phyloP scores from a whole-genome alignment of 2,797 vertebrate genomes.

The Anguilla marmorata region DNA sequence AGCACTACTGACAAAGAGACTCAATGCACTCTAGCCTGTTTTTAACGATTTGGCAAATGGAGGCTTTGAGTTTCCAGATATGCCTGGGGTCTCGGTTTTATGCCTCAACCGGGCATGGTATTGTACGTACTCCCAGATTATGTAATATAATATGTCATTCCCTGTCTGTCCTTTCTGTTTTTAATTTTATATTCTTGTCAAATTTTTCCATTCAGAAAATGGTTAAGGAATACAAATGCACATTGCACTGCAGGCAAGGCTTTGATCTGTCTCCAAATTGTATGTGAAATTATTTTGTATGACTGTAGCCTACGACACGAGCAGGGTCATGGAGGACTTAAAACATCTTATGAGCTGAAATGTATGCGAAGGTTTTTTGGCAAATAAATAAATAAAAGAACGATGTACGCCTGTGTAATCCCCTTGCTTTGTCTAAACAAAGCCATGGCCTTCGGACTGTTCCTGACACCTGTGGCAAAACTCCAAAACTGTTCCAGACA shows the following conservation, averaged over 20 bases:
- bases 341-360: not conserved
- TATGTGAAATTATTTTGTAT: not conserved
- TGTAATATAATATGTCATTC: not conserved
- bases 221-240: slow-evolving; percentile 15
- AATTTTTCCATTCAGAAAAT: not conserved
- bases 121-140: not conserved
- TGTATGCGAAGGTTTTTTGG: not conserved
- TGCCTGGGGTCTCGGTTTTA: not conserved
- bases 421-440: slow-evolving; percentile 38
- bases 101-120: not conserved
- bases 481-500: slow-evolving; percentile 8
- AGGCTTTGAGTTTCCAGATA: not conserved
- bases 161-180: not conserved
- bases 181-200: not conserved
- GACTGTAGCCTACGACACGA: not conserved
- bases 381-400: not conserved
- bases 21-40: slow-evolving; percentile 14
- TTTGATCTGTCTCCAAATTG: not conserved
- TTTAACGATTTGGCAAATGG: slow-evolving; percentile 10
- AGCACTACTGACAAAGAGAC: slow-evolving; percentile 21
- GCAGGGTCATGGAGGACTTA: not conserved
- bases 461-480: slow-evolving; percentile 7
- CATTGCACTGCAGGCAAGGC: not conserved
- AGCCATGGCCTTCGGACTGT: slow-evolving; percentile 36
- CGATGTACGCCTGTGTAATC: not conserved